Conservation (phyloP, 1,140 invertebrate genomes). For the Chymomyza costata region DNA sequence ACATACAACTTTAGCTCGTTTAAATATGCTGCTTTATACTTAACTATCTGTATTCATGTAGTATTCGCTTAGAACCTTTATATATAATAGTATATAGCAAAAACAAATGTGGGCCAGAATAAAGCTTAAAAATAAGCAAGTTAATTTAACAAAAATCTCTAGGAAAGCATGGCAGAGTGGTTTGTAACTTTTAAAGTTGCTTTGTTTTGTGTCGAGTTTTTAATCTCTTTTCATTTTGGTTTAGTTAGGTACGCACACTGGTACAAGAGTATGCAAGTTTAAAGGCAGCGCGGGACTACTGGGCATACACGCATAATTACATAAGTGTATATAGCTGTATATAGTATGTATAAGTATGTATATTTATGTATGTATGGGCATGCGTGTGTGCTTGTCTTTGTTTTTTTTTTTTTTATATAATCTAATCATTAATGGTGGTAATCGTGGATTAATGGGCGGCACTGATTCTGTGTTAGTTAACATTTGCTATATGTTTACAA, state of each 20-base stretch:
- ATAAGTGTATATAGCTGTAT: neutral
- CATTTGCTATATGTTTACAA: constrained; percentile 48
- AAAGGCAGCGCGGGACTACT: constrained; percentile 70
- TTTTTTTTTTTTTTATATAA: constrained; percentile 45
- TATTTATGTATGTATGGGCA: constrained; percentile 2
- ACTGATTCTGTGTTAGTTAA: constrained; percentile 73
- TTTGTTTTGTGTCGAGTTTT: constrained; percentile 10
- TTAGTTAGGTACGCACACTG: constrained; percentile 60
- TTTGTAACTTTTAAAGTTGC: constrained; percentile 23
- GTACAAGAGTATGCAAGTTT: constrained; percentile 69
- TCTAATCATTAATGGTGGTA: constrained; percentile 70
- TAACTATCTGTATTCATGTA: constrained; percentile 23
- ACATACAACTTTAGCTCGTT: constrained; percentile 19
- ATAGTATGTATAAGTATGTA: constrained; percentile 16
- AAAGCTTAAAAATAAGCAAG: constrained; percentile 35
- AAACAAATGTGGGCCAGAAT: constrained; percentile 26
- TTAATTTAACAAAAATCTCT: constrained; percentile 26
- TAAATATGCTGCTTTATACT: constrained; percentile 25
- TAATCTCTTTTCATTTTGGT: constrained; percentile 20
- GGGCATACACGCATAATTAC: constrained; percentile 38
- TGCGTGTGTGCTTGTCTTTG: constrained; percentile 15
- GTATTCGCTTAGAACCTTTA: constrained; percentile 2
- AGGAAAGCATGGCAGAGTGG: constrained; percentile 48
- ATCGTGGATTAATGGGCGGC: constrained; percentile 72
- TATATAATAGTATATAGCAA: constrained; percentile 10